Percentiles rank a stretch among this genome's conserved stretches.
Evolutionary conservation across 2,113 vertebrate genomes (phyloP).

Genomic region (Phrynosoma blainvillii): DNA sequence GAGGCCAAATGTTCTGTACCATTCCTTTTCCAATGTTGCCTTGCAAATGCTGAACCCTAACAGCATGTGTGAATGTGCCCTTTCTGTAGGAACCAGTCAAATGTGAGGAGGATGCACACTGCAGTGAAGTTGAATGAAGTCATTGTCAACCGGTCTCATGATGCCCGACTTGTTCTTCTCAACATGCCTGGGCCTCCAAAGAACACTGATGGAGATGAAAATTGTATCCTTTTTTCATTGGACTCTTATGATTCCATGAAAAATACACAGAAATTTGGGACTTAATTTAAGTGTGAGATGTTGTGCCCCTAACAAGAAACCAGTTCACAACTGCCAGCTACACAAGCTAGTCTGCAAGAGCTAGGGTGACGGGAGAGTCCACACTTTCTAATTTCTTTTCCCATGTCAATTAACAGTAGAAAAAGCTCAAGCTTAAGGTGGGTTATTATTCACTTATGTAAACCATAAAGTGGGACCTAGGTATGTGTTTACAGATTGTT

Average conservation of each 20-base stretch:
- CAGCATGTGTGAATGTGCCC: conserved; percentile 31
- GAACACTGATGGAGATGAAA: conserved; percentile 93
- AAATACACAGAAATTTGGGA: not conserved
- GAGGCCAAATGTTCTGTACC: too few relatives aligned
- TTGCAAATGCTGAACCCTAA: conserved; percentile 47
- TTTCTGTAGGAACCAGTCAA: conserved; percentile 88
- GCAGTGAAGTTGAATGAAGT: conserved; percentile 98
- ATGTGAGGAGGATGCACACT: conserved; percentile 97
- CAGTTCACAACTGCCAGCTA: not conserved
- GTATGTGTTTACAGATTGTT: too few relatives aligned
- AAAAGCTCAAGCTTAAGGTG: too few relatives aligned
- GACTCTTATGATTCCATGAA: not conserved
- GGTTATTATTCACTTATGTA: too few relatives aligned
- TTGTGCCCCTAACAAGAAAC: not conserved
- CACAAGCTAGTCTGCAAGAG: too few relatives aligned
- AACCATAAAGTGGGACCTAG: too few relatives aligned
- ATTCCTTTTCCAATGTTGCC: not conserved
- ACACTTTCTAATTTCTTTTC: too few relatives aligned
- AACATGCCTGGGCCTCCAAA: conserved; percentile 99
- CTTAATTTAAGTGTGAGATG: not conserved
- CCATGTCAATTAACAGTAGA: too few relatives aligned
- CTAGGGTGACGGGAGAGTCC: too few relatives aligned
- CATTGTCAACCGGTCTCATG: conserved; percentile 94
- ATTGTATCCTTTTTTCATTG: conserved; percentile 90
- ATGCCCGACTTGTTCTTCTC: conserved; percentile 94